Evolutionary conservation across 2,888 invertebrate genomes (phyloP).

Genomic region (Selenia dentaria): DNA sequence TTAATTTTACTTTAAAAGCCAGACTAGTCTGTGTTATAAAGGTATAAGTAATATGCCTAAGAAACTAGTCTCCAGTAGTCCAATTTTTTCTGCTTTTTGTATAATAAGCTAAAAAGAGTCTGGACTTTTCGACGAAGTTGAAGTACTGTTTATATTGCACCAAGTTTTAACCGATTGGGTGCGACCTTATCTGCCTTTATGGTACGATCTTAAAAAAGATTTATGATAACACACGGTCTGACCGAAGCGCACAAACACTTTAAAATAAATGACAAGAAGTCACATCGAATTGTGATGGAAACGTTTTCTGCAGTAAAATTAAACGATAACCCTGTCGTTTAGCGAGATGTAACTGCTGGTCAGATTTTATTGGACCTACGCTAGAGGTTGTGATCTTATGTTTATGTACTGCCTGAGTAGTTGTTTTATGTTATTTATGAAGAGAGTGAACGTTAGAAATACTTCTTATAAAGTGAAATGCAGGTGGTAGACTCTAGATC

Average conservation of each 20-base stretch:
- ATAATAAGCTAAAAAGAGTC: too few relatives aligned
- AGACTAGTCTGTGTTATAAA: too few relatives aligned
- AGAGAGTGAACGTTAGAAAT: background rate
- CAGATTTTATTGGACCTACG: slow-evolving; percentile 72
- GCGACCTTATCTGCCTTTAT: slow-evolving; percentile 82
- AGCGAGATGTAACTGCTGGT: slow-evolving; percentile 80
- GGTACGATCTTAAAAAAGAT: slow-evolving; percentile 83
- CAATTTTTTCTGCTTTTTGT: too few relatives aligned
- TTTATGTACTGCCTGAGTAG: slow-evolving; percentile 58
- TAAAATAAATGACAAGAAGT: slow-evolving; percentile 84
- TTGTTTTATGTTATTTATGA: slow-evolving; percentile 46
- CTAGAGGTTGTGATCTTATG: slow-evolving; percentile 59
- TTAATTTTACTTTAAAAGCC: too few relatives aligned
- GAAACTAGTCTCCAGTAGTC: too few relatives aligned
- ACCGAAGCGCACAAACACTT: slow-evolving; percentile 71
- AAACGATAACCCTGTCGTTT: slow-evolving; percentile 82
- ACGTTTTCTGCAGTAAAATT: slow-evolving; percentile 84
- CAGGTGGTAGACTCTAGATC: too few relatives aligned
- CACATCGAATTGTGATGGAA: slow-evolving; percentile 83
- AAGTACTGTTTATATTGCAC: slow-evolving; percentile 5
- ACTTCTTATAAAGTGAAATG: background rate
- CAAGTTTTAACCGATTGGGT: slow-evolving; percentile 65
- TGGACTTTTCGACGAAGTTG: too few relatives aligned
- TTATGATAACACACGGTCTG: slow-evolving; percentile 82
- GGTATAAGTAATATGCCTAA: too few relatives aligned